These are phyloP conservation scores for Zaprionus kolodkinae DNA, from an alignment of 1,140 invertebrate genomes.

Conservation along the genomic window DNA sequence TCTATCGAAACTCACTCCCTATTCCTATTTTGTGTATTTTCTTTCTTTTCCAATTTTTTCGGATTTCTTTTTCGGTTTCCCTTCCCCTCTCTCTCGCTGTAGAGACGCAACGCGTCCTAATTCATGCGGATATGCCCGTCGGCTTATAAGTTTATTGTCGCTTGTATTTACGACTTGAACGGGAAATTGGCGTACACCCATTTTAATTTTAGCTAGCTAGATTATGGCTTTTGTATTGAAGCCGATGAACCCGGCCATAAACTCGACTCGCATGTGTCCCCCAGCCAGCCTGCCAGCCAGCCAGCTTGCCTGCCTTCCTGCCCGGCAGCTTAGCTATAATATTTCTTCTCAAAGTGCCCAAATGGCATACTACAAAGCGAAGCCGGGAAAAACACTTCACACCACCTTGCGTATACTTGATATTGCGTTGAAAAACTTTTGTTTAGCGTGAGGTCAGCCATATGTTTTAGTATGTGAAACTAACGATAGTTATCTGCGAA, in stretches of 20 bases:
- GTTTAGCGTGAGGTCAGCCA: not conserved
- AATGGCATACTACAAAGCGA: conserved; percentile 7
- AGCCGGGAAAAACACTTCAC: conserved; percentile 21
- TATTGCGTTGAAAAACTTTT: conserved; percentile 7
- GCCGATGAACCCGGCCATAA: conserved; percentile 44
- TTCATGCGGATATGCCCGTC: conserved; percentile 63
- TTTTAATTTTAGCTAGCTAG: conserved; percentile 75
- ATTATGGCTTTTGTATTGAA: conserved; percentile 72
- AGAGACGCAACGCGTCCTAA: conserved; percentile 41
- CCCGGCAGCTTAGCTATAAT: conserved; percentile 38
- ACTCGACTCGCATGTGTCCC: conserved; percentile 23
- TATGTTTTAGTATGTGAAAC: not conserved
- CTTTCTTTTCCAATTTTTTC: conserved; percentile 36
- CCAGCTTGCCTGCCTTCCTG: conserved; percentile 10
- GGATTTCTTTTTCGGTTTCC: conserved; percentile 5
- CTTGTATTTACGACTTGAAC: conserved; percentile 76
- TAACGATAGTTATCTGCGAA: not conserved
- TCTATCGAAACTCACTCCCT: conserved; percentile 33
- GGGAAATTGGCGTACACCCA: conserved; percentile 76
- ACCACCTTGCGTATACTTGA: conserved; percentile 35
- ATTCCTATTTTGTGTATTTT: conserved; percentile 43
- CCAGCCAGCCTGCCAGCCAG: not conserved
- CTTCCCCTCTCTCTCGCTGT: not conserved
- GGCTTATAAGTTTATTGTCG: conserved; percentile 79
- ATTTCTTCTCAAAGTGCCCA: conserved; percentile 24